Conservation (phyloP, 1,140 invertebrate genomes). For the Microplitis demolitor region DNA sequence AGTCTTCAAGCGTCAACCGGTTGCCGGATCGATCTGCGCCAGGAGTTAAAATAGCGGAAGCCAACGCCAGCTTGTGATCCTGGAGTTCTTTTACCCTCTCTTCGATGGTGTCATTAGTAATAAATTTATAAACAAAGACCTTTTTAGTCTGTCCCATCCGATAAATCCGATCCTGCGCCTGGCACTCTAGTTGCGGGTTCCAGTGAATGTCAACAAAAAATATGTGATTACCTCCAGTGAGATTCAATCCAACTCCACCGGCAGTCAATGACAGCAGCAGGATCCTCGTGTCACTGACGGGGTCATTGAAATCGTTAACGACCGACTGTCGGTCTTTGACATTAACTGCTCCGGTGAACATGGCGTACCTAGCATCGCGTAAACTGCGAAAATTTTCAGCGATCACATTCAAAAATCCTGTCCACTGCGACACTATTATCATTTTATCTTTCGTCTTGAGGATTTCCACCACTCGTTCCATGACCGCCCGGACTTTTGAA, state of each 20-base stretch:
- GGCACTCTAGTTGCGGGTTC: slow-evolving; percentile 92
- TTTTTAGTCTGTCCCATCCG: slow-evolving; percentile 83
- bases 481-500: slow-evolving; percentile 69
- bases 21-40: no score
- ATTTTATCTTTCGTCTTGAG: slow-evolving; percentile 68
- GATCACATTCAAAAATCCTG: slow-evolving; percentile 66
- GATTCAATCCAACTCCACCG: slow-evolving; percentile 89
- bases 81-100: slow-evolving; percentile 81
- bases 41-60: no score
- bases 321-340: slow-evolving; percentile 73
- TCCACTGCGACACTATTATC: slow-evolving; percentile 89
- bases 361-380: slow-evolving; percentile 61
- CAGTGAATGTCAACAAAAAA: slow-evolving; percentile 90
- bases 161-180: slow-evolving; percentile 91
- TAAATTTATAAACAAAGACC: slow-evolving; percentile 84
- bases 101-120: slow-evolving; percentile 84
- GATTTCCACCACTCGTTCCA: slow-evolving; percentile 65
- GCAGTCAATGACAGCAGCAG: slow-evolving; percentile 85
- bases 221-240: slow-evolving; percentile 89
- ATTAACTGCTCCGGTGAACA: slow-evolving; percentile 70
- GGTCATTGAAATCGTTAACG: slow-evolving; percentile 75
- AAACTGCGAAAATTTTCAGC: slow-evolving; percentile 68
- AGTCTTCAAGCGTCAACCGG: no score
- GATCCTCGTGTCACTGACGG: slow-evolving; percentile 60
- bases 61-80: slow-evolving; percentile 70